phyloP scores from a whole-genome alignment of 2,888 invertebrate species.

The Ceriagrion tenellum region DNA sequence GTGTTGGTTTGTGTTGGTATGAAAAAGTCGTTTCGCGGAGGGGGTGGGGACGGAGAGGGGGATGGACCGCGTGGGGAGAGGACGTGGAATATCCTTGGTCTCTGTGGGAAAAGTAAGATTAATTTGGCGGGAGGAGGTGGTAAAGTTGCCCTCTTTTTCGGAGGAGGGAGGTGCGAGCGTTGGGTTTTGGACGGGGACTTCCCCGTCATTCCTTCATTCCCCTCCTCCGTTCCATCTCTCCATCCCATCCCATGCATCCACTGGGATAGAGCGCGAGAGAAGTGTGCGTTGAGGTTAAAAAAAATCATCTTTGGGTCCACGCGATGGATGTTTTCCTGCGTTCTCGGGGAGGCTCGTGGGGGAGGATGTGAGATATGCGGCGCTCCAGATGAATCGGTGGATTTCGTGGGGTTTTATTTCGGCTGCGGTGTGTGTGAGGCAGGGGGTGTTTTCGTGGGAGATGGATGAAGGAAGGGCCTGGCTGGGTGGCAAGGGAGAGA shows the following conservation, averaged over 20 bases:
- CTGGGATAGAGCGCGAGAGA: not conserved
- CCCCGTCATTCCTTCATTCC: not conserved
- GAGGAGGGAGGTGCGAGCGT: too few relatives aligned
- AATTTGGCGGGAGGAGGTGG: not conserved
- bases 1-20: too few relatives aligned
- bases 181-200: not conserved
- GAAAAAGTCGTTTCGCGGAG: too few relatives aligned
- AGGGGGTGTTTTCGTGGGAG: not conserved
- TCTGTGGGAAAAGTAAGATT: not conserved
- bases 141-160: too few relatives aligned
- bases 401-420: not conserved
- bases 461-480: not conserved
- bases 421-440: not conserved
- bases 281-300: too few relatives aligned
- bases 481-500: too few relatives aligned
- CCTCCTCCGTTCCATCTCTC: not conserved
- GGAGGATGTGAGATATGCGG: not conserved
- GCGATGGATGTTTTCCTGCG: not conserved
- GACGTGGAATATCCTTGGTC: not conserved
- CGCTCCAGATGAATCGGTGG: not conserved
- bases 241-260: not conserved
- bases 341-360: not conserved
- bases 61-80: not conserved
- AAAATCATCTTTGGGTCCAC: too few relatives aligned
- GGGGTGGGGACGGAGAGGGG: too few relatives aligned